A percentile compares a stretch with the other conserved stretches of the same genome.
phyloP scores from a whole-genome alignment of 2,113 vertebrate species.

The Chloropsis hardwickii region DNA sequence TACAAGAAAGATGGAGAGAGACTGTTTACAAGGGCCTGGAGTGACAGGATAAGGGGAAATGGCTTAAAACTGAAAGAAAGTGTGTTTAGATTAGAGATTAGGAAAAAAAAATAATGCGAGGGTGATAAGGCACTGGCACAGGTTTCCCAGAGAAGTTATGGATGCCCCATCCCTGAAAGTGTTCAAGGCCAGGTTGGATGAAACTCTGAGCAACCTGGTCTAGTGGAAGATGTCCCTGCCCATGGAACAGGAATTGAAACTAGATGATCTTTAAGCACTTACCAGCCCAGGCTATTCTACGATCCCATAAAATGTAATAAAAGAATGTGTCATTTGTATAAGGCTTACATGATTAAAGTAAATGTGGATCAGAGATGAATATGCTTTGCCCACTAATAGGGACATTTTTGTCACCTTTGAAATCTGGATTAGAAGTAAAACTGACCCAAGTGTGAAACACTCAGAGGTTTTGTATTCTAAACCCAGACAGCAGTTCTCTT shows the following conservation, averaged over 20 bases:
- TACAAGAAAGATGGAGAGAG: neutral
- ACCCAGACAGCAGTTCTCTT: neutral
- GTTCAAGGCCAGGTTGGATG: neutral
- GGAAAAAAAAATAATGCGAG: neutral
- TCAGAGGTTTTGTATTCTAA: neutral
- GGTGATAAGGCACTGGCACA: neutral
- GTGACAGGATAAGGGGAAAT: neutral
- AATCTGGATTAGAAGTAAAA: neutral
- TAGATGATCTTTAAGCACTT: neutral
- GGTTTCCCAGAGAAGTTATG: neutral
- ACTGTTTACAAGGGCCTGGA: neutral
- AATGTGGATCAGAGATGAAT: neutral
- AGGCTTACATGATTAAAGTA: neutral
- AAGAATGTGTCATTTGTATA: neutral
- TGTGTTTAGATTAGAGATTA: neutral
- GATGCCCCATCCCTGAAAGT: neutral
- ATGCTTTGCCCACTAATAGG: neutral
- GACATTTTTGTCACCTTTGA: neutral
- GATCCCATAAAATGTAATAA: neutral
- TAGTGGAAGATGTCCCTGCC: neutral
- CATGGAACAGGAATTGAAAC: accelerated
- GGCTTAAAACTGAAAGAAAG: neutral
- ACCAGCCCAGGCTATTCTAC: neutral
- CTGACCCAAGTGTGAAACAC: neutral
- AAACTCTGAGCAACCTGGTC: neutral